Conservation (phyloP, 2,888 invertebrate genomes). For the Phrixothrix hirtus region DNA sequence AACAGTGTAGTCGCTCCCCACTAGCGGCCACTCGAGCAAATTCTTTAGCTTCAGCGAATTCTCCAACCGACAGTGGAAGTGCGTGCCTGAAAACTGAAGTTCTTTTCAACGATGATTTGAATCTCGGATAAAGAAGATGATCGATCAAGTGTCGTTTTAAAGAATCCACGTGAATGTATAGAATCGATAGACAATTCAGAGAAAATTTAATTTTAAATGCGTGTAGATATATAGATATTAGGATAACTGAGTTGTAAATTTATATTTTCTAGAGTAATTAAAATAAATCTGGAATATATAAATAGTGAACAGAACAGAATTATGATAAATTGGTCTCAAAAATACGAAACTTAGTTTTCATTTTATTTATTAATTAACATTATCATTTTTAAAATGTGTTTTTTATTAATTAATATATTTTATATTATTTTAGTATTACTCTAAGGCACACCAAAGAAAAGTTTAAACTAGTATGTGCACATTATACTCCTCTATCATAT, state of each 20-base stretch:
- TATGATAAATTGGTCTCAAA: conserved; percentile 51
- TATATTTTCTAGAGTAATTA: conserved; percentile 22
- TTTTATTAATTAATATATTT: conserved; percentile 48
- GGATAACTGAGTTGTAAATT: conserved; percentile 21
- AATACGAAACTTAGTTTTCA: conserved; percentile 48
- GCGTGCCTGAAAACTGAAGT: conserved; percentile 68
- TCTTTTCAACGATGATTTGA: conserved; percentile 50
- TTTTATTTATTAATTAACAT: conserved; percentile 47
- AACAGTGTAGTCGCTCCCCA: conserved; percentile 69
- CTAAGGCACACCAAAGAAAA: conserved; percentile 57
- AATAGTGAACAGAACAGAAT: conserved; percentile 19
- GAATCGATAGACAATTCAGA: conserved; percentile 8
- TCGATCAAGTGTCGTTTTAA: not conserved
- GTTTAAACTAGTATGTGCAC: conserved; percentile 43
- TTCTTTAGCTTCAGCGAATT: conserved; percentile 70
- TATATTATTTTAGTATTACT: conserved; percentile 44
- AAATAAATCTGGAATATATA: conserved; percentile 20
- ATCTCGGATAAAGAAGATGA: conserved; percentile 39
- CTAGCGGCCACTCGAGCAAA: conserved; percentile 72
- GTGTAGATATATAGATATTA: conserved; percentile 26
- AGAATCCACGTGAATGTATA: conserved; percentile 1
- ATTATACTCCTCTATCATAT: conserved; percentile 43
- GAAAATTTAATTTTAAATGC: conserved; percentile 22
- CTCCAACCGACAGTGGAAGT: conserved; percentile 68
- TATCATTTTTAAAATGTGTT: conserved; percentile 46